phyloP scores from a whole-genome alignment of 2,797 vertebrate genomes.

The Microchirus variegatus region DNA sequence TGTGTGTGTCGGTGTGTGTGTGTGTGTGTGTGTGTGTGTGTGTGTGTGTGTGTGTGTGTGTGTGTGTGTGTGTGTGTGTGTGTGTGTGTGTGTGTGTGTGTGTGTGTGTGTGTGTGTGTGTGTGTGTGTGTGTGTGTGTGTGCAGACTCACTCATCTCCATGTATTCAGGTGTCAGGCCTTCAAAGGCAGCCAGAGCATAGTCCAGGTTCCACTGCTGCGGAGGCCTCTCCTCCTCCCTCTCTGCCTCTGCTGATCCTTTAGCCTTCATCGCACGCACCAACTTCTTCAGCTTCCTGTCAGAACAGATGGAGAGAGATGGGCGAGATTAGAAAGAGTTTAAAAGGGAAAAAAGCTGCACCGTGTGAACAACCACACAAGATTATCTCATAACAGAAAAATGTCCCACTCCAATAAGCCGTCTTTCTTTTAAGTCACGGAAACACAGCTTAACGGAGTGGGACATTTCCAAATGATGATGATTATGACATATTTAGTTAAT shows the following conservation, averaged over 20 bases:
- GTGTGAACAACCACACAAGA: too few species aligned
- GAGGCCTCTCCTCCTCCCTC: conserved; percentile 76
- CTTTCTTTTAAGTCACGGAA: too few species aligned
- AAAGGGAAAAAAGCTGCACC: too few species aligned
- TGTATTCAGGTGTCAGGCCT: conserved; percentile 96
- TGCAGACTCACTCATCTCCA: conserved; percentile 96
- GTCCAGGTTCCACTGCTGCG: conserved; percentile 93
- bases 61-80: conserved; percentile 9
- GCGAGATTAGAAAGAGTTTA: too few species aligned
- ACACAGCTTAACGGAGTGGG: too few species aligned
- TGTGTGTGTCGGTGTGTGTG: not conserved
- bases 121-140: conserved; percentile 3
- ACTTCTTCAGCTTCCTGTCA: conserved; percentile 83
- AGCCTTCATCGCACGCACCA: conserved; percentile 88
- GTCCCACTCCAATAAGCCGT: too few species aligned
- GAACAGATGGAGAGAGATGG: conserved; percentile 10
- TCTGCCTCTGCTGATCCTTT: conserved; percentile 80
- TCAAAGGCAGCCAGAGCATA: conserved; percentile 91
- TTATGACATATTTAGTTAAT: too few species aligned
- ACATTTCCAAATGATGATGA: too few species aligned
- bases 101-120: not conserved
- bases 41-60: conserved; percentile 2
- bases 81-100: too few species aligned
- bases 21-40: conserved; percentile 6
- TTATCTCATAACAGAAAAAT: too few species aligned